Base-by-base conservation (phyloP, 37 sponge, comb jelly and placozoan genomes). In the Crambe crambe region DNA sequence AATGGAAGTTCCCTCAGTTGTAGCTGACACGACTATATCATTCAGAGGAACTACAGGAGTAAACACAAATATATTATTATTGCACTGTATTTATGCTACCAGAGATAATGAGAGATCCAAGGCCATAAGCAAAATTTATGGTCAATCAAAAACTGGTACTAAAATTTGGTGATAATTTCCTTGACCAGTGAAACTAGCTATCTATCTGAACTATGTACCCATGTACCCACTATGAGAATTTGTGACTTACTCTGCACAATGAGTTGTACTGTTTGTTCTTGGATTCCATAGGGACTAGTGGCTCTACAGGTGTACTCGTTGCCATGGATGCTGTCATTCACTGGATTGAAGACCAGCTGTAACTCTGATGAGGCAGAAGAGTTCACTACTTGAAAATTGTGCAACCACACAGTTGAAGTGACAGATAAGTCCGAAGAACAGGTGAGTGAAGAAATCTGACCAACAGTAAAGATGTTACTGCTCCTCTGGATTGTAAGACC, bases 241-340 rank as follows among this genome's bases (percentile, higher is more conserved):
- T 27, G 6, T 6, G 8, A 30, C 26, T 62, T 72, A 73, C 74
- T 32, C 35, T 73, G 32, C 20, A 51, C 74, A 73, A 30, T 4
- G 9, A 56, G 27, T 6, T 51, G 56, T 6, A 73, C 34, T 5
- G 74, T 27, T 51, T 54, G 56, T 34, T 73, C 57, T 34, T 73
- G 74, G 6, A 73, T 47, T 3, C 74, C 74, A 73, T 54, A 73
- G 21, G 74, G 57, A 27, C 15, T 56, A 1, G 58, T 73, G 58
- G 18, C 15, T 23, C 74, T 26, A 34, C 74, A 73, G 1, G 57
- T 73, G 57, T 73, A 73, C 12, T 73, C 57, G 15, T 47, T 26
- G 74, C 57, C 34, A 56, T 72, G 73, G 54, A 72, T 73, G 57
- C 56, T 73, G 31, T 73, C 74, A 73, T 73, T 73, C 18, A 73